Evolutionary conservation across 1,140 invertebrate species (phyloP).

Genomic region (Leucophenga varia): DNA sequence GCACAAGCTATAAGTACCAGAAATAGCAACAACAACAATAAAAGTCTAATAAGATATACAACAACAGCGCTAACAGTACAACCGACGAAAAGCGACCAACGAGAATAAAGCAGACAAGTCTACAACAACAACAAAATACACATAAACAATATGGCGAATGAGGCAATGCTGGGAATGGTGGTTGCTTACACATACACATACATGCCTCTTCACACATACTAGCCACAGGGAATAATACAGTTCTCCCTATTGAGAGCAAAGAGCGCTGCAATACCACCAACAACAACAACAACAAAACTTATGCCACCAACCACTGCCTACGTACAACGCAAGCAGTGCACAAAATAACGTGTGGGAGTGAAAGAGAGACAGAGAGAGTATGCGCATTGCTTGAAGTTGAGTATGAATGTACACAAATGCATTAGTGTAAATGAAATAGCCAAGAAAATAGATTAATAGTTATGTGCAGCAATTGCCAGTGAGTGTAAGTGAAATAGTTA

Average conservation of each 20-base stretch:
- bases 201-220: constrained; percentile 6
- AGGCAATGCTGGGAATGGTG: constrained; percentile 31
- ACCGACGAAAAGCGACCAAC: constrained; percentile 29
- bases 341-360: constrained; percentile 4
- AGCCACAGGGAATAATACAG: constrained; percentile 3
- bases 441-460: not conserved
- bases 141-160: constrained; percentile 4
- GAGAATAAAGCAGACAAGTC: constrained; percentile 35
- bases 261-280: too few relatives aligned
- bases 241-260: constrained; percentile 32
- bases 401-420: too few relatives aligned
- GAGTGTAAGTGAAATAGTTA: too few relatives aligned
- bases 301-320: constrained; percentile 25
- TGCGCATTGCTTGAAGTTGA: not conserved
- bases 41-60: not conserved
- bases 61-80: constrained; percentile 10
- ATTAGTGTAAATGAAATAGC: too few relatives aligned
- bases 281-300: constrained; percentile 35
- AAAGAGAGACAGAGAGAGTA: too few relatives aligned
- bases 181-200: constrained; percentile 29
- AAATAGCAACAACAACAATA: constrained; percentile 3
- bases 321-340: not conserved
- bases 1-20: too few relatives aligned
- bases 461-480: not conserved
- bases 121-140: constrained; percentile 15